phyloP scores from a whole-genome alignment of 1,140 invertebrate genomes.

The Trypoxylus dichotomus region DNA sequence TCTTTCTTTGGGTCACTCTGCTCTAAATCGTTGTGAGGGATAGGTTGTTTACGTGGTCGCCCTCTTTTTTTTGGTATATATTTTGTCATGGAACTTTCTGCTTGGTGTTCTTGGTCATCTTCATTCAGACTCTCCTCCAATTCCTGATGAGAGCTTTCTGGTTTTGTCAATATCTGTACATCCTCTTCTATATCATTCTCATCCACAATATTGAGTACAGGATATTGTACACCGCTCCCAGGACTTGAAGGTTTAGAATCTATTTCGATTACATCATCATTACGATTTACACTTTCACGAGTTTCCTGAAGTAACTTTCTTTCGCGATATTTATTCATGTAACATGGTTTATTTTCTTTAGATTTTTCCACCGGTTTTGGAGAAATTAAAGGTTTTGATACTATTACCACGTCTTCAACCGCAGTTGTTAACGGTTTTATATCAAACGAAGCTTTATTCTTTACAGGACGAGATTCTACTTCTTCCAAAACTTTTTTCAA shows the following conservation, averaged over 20 bases:
- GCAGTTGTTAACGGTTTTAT: not conserved
- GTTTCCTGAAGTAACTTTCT: not conserved
- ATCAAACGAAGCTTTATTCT: not conserved
- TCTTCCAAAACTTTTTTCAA: conserved; percentile 1
- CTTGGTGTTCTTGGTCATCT: no score
- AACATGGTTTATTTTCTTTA: conserved; percentile 13
- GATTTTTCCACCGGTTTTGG: not conserved
- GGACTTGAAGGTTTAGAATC: not conserved
- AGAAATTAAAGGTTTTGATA: not conserved
- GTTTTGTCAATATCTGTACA: not conserved
- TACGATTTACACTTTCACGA: not conserved
- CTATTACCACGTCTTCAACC: not conserved
- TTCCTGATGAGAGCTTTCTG: not conserved
- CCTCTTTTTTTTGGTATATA: no score
- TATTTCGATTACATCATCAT: not conserved
- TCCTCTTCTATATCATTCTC: not conserved
- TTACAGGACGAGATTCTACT: conserved; percentile 3
- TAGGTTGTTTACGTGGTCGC: not conserved
- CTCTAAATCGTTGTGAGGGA: not conserved
- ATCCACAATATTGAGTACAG: not conserved
- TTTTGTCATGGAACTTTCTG: no score
- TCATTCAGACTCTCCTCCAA: no score
- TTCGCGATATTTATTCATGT: not conserved
- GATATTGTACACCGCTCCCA: not conserved
- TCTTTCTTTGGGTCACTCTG: not conserved